Evolutionary conservation across 2,888 invertebrate genomes (phyloP), one percentile per base, ranked within the genome.

Genomic region (Selenia dentaria): DNA sequence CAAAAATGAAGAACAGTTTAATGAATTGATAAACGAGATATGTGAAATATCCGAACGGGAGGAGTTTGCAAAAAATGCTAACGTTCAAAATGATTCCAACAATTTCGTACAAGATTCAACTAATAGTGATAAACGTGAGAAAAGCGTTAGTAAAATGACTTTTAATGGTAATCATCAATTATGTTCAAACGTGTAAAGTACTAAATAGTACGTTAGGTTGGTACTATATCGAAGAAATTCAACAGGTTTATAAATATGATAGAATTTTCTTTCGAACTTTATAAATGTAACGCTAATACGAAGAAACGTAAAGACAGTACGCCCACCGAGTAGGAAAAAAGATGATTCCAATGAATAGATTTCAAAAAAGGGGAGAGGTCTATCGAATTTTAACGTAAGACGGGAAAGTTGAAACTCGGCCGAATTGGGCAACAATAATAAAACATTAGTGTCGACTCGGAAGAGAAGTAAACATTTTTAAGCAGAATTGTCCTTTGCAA

Each of bases 311-410:
- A 14, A 28, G 26, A 34, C 20, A 26, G 3, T 1, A 9, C 26
- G 8, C 45, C 39, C 45, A 40, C 45, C 35, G 45, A 45, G 25
- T 31, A 39, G 27, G 2, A 2, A 36, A 14, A 9, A n/a, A n/a
- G 3, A 32, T 26, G 12, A 6, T 26, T 18, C 8, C 6, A 26
- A 18, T 32, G 27, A 39, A 16, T n/a, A n/a, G n/a, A 16, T 16
- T 2, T 16, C 16, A 3, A 14, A 46, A 18, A 5, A 3, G 16
- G n/a, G n/a, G n/a, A n/a, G n/a, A n/a, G n/a, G n/a, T n/a, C n/a
- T n/a, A n/a, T n/a, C n/a, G n/a, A n/a, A n/a, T n/a, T n/a, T n/a
- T n/a, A n/a, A n/a, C n/a, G n/a, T n/a, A n/a, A n/a, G n/a, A n/a
- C n/a, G n/a, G n/a, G n/a, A n/a, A n/a, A n/a, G n/a, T n/a, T n/a